phyloP scores from a whole-genome alignment of 2,113 vertebrate species.

The Fukomys damarensis region DNA sequence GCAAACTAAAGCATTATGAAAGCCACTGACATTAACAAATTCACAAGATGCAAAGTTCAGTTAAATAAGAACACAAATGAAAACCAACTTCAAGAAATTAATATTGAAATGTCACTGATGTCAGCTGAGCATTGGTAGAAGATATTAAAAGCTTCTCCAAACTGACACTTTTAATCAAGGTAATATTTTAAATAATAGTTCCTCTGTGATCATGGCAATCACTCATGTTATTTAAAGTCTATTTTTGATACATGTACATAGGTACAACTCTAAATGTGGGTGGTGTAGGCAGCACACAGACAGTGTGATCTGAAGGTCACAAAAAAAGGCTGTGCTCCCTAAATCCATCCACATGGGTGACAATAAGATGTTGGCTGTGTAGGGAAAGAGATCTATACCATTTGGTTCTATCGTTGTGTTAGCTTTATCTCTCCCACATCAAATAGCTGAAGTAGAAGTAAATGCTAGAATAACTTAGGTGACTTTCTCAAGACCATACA shows the following conservation, averaged over 20 bases:
- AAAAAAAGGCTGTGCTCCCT: not conserved
- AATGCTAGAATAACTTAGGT: not conserved
- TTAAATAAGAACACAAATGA: conserved; percentile 66
- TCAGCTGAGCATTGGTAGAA: conserved; percentile 67
- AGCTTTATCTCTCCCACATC: not conserved
- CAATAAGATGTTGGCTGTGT: not conserved
- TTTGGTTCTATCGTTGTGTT: not conserved
- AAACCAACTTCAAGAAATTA: conserved; percentile 71
- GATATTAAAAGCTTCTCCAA: conserved; percentile 80
- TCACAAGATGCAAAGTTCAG: conserved; percentile 47
- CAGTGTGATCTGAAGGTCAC: conserved; percentile 45
- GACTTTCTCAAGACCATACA: not conserved
- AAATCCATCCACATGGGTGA: not conserved
- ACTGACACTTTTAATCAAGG: conserved; percentile 81
- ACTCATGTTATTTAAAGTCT: conserved; percentile 73
- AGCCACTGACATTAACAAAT: conserved; percentile 42
- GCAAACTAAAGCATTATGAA: conserved; percentile 47
- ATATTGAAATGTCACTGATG: conserved; percentile 77
- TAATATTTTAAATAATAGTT: conserved; percentile 77
- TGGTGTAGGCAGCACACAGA: conserved; percentile 7
- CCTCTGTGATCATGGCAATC: conserved; percentile 60
- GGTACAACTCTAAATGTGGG: conserved; percentile 17
- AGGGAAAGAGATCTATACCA: not conserved
- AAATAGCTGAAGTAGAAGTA: not conserved
- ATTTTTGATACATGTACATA: conserved; percentile 59